These are phyloP conservation scores for Actias luna DNA, from an alignment of 2,888 invertebrate genomes.

Conservation along the genomic window DNA sequence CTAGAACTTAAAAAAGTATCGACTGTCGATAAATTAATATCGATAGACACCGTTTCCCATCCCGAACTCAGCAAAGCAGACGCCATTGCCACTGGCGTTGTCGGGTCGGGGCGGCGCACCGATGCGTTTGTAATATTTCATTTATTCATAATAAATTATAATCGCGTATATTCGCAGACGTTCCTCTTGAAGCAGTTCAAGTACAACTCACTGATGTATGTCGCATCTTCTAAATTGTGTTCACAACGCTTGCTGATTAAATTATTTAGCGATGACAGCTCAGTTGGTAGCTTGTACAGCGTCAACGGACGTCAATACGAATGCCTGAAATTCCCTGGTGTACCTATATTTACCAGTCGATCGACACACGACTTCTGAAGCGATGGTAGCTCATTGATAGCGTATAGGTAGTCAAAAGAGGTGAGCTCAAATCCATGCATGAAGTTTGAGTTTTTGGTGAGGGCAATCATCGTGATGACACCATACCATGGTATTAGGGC, in stretches of 20 bases:
- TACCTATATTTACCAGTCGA: background rate
- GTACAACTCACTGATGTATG: background rate
- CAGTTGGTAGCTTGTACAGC: too few relatives aligned
- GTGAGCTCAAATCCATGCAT: too few relatives aligned
- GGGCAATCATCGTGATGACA: too few relatives aligned
- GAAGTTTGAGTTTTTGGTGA: too few relatives aligned
- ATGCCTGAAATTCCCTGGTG: background rate
- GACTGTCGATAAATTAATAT: slow-evolving; percentile 26
- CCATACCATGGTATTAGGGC: too few relatives aligned
- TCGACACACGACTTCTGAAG: too few relatives aligned
- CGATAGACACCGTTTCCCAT: slow-evolving; percentile 30
- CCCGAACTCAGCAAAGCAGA: slow-evolving; percentile 73
- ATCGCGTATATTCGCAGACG: slow-evolving; percentile 45
- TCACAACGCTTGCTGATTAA: background rate
- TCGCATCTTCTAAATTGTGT: slow-evolving; percentile 4
- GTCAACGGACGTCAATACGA: too few relatives aligned
- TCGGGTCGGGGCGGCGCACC: slow-evolving; percentile 69
- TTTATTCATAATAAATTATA: slow-evolving; percentile 82
- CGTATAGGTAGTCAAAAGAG: too few relatives aligned
- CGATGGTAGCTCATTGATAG: too few relatives aligned
- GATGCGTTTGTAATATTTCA: slow-evolving; percentile 82
- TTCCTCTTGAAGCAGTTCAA: background rate
- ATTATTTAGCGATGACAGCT: too few relatives aligned
- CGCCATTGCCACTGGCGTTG: slow-evolving; percentile 80
- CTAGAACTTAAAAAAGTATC: background rate